phyloP scores from a whole-genome alignment of 2,113 vertebrate genomes.

The Nannobrachium achirus region DNA sequence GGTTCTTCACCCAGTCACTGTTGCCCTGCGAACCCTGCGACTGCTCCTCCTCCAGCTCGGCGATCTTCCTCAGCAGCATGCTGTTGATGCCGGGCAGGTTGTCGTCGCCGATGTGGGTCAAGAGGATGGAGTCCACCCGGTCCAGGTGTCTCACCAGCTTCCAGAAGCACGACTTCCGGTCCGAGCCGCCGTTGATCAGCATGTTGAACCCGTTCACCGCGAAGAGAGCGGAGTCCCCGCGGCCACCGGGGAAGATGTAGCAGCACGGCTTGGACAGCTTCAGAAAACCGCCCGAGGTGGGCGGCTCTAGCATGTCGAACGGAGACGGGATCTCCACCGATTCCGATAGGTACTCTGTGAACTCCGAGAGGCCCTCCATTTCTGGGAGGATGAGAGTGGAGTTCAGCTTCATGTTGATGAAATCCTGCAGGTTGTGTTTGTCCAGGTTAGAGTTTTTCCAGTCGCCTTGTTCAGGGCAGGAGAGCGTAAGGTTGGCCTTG shows the following conservation, averaged over 20 bases:
- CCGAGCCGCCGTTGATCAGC: constrained; percentile 95
- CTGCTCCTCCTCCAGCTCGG: constrained; percentile 93
- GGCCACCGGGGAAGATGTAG: constrained; percentile 95
- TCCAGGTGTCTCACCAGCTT: constrained; percentile 95
- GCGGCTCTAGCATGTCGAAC: constrained; percentile 95
- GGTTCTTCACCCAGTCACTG: constrained; percentile 97
- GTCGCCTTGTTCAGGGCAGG: constrained; percentile 93
- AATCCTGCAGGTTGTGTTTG: constrained; percentile 96
- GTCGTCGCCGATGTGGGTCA: constrained; percentile 93
- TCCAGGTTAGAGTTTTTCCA: constrained; percentile 98
- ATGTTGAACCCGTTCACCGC: constrained; percentile 98
- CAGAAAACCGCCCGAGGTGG: constrained; percentile 93
- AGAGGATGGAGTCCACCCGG: constrained; percentile 94
- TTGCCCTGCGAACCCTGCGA: constrained; percentile 94
- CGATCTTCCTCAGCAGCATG: constrained; percentile 93
- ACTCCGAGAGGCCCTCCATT: constrained; percentile 98
- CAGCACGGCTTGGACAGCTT: constrained; percentile 98
- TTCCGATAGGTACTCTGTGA: constrained; percentile 95
- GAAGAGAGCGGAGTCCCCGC: constrained; percentile 93
- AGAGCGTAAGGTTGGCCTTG: constrained; percentile 94
- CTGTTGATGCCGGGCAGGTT: constrained; percentile 96
- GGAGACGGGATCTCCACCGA: constrained; percentile 97
- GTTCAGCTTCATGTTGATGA: constrained; percentile 96
- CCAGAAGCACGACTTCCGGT: constrained; percentile 97
- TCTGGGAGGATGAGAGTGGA: constrained; percentile 89